Evolutionary conservation across 2,888 invertebrate species (phyloP), one percentile per base, ranked within the genome.

Genomic region (Elaeidobius kamerunicus): DNA sequence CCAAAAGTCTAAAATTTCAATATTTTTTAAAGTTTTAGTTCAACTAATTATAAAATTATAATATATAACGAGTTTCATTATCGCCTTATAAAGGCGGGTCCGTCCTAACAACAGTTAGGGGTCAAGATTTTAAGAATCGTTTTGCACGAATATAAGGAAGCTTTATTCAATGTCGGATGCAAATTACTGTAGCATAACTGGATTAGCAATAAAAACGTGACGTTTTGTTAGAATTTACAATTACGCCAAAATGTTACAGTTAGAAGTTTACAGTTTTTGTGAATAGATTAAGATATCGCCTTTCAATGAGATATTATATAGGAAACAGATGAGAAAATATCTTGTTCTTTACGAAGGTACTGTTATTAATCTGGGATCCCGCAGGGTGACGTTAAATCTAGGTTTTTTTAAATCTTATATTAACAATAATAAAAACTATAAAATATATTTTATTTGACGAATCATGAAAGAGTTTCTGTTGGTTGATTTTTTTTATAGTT

Each of bases 141-240:
- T 32, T 14, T 35, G 43, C 43, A 52, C 39, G 43, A 52, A 18
- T n/a, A 32, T 20, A 44, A 52, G 51, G 51, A 52, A 45, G 40
- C 42, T 36, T 48, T 44, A 42, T 36, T 32, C 34, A 40, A 41
- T 32, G 48, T 41, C 40, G 17, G 42, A 49, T 49, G 49, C 35
- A 49, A 49, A 49, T 49, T 49, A 36, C 30, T 42, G 49, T 49
- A 49, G 49, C 49, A 49, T 49, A 49, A 49, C 49, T 49, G 49
- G 49, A 49, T 49, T 42, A 42, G 36, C n/a, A 28, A 48, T 48
- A 48, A 48, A 39, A 48, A 48, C 47, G 47, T 48, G 40, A 48
- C 28, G 47, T 48, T 48, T 48, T 40, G 47, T 34, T 48, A 40
- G 47, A 40, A 30, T 48, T 30, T 40, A 48, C 40, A 48, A 40